These are phyloP conservation scores for Edolisoma coerulescens DNA, from an alignment of 2,113 vertebrate species.

Conservation along the genomic window DNA sequence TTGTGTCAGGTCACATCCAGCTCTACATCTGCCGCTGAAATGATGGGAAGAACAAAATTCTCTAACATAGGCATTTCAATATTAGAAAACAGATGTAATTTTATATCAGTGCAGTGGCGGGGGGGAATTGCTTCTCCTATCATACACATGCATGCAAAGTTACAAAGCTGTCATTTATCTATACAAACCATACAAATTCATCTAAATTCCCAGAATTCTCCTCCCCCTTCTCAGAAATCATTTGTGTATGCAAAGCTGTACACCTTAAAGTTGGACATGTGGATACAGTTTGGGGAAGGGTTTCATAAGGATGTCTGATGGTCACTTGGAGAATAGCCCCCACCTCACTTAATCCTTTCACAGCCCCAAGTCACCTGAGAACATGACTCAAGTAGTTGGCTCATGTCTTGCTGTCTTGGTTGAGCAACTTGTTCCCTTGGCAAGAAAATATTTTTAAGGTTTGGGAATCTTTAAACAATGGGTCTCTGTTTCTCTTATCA, in stretches of 20 bases:
- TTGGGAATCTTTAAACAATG: not conserved
- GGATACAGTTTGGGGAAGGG: not conserved
- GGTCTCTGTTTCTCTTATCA: not conserved
- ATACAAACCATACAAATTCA: not conserved
- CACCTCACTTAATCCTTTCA: not conserved
- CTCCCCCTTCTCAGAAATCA: not conserved
- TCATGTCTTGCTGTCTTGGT: not conserved
- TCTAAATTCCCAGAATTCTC: not conserved
- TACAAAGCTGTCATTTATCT: not conserved
- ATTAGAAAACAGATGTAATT: not conserved
- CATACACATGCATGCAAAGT: not conserved
- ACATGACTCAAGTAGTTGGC: not conserved
- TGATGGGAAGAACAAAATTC: not conserved
- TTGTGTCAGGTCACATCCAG: not conserved
- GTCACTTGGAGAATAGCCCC: no score
- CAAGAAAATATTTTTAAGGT: not conserved
- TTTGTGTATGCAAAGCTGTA: not conserved
- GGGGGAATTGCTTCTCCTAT: not conserved
- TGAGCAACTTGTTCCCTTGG: not conserved
- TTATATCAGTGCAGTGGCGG: rapidly evolving
- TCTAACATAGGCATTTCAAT: not conserved
- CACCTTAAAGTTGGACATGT: rapidly evolving
- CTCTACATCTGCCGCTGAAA: not conserved
- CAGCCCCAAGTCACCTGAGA: not conserved
- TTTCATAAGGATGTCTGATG: not conserved